Evolutionary conservation across 2,888 invertebrate species (phyloP), one percentile per base, ranked within the genome.

Genomic region (Ceratothoa steindachneri): DNA sequence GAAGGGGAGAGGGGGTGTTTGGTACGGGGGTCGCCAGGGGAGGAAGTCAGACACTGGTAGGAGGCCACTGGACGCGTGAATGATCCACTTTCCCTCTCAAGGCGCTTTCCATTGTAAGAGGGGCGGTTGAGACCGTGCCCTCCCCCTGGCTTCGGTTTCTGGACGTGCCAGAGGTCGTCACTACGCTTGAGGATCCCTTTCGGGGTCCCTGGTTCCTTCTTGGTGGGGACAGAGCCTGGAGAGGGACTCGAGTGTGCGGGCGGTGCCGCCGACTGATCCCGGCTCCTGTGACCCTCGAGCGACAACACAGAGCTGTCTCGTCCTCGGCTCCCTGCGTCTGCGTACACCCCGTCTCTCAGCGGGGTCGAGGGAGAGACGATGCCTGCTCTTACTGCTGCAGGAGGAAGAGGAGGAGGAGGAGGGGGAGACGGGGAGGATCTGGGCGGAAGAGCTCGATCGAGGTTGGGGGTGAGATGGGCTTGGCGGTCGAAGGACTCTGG

Each of bases 401-500:
- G n/a, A n/a, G n/a, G n/a, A n/a, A n/a, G n/a, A n/a, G n/a, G n/a
- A n/a, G n/a, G n/a, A n/a, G n/a, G n/a, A n/a, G n/a, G n/a, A n/a
- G 60, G 27, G 60, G 9, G 60, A 60, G 60, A 24, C 12, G 60
- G 60, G 60, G 24, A 60, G 2, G 60, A 60, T 12, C 60, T 60
- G 1, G 60, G 60, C n/a, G 60, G 71, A 71, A 22, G 19, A n/a
- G 29, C 29, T 67, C 30, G 24, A 12, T 30, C 9, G 60, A 24
- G 60, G 24, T 22, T 29, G 27, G 29, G 60, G n/a, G 30, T 29
- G 69, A 70, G 73, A 66, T 73, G 71, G 12, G 78, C 73, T 69
- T 75, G 75, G n/a, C n/a, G n/a, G 27, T 69, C 75, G 67, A 73
- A 78, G 60, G 78, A 78, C 30, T 75, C 74, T n/a, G 60, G 74